These are phyloP conservation scores for Drosophila tsacasi DNA, from an alignment of 1,140 invertebrate genomes.

Conservation along the genomic window DNA sequence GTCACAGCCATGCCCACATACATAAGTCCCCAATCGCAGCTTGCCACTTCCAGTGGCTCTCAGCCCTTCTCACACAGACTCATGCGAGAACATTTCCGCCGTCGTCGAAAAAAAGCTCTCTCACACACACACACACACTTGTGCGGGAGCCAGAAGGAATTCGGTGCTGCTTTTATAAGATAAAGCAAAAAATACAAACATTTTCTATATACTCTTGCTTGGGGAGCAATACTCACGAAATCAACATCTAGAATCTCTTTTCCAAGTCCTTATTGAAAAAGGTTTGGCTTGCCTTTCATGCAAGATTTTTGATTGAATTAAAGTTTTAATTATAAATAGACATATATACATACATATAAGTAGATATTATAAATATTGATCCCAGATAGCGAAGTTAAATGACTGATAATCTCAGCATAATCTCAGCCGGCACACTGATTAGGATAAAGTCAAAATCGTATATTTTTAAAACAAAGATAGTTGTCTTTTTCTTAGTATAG, in stretches of 20 bases:
- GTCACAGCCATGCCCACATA: conserved; percentile 1
- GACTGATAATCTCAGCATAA: no score
- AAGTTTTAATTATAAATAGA: not conserved
- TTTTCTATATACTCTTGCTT: conserved; percentile 14
- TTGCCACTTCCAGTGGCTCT: conserved; percentile 54
- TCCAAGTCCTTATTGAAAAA: not conserved
- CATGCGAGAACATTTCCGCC: conserved; percentile 18
- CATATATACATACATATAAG: not conserved
- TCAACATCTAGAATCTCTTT: not conserved
- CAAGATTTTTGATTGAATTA: not conserved
- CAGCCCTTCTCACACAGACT: conserved; percentile 21
- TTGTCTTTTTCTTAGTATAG: not conserved
- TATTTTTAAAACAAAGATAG: not conserved
- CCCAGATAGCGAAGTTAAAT: no score
- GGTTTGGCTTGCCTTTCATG: not conserved
- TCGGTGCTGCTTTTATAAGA: conserved; percentile 3
- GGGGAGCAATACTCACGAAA: not conserved
- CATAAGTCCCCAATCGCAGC: conserved; percentile 42
- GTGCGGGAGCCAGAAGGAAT: conserved; percentile 8
- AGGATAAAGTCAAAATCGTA: not conserved
- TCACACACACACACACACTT: conserved; percentile 10
- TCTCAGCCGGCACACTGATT: no score
- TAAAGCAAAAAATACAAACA: not conserved
- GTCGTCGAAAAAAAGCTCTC: not conserved
- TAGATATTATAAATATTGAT: not conserved